Base-by-base conservation (phyloP, 2,888 invertebrate species). In the Spisula subtruncata region DNA sequence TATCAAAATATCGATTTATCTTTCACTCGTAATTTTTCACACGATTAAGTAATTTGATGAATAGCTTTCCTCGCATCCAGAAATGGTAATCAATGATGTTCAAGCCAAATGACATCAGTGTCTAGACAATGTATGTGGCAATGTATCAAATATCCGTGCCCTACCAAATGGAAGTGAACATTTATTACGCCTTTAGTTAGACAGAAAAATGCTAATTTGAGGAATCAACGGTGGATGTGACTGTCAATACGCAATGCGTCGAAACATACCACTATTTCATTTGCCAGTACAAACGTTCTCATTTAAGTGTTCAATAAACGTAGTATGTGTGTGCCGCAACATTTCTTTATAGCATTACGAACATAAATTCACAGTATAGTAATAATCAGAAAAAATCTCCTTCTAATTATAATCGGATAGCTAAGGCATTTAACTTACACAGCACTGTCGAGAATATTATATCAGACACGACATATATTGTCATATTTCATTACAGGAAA, bases 61-160 rank as follows among this genome's bases (percentile, higher is more conserved):
- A 41, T 5, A 41, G 41, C 41, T 51, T 51, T 8, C 16, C 51
- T 1, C 51, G 12, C 51, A 14, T 51, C 51, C 16, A 12, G 51
- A 51, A 8, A 8, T 25, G 60, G 25, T 10, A 66, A 66, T 66
- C 60, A 66, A 66, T 66, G 60, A 6, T 25, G 10, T 25, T 66
- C 60, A 66, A 66, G 60, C 60, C 60, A 66, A 66, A 66, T 66
- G 10, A n/a, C 25, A 66, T 66, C 60, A 66, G 25, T 25, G 60
- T 66, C 60, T 66, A 66, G 60, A 25, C n/a, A 5, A 66, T 66
- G 60, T 66, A 12, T 66, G 25, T 25, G 25, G 6, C 25, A 66
- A 66, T 66, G 25, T 25, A 66, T 66, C 60, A 66, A 66, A 6
- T 66, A 25, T 25, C 10, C 25, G 4, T 66, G 60, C n/a, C 60